These are phyloP conservation scores for Formicarius rufipectus DNA, from an alignment of 2,113 vertebrate genomes.

Conservation along the genomic window DNA sequence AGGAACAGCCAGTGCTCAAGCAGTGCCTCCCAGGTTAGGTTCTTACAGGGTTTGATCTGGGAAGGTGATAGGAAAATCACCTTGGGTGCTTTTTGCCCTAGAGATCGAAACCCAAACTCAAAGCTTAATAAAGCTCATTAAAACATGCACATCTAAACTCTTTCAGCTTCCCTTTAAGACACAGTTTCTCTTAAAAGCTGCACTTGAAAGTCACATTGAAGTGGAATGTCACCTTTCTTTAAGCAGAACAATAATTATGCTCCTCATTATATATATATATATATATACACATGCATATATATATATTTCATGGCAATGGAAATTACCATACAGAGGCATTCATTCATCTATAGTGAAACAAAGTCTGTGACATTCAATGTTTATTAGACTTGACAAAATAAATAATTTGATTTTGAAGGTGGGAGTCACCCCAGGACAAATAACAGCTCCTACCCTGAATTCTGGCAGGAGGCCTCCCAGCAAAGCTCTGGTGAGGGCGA, in stretches of 20 bases:
- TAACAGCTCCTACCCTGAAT: background rate
- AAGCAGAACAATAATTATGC: slow-evolving; percentile 2
- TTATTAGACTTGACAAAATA: slow-evolving; percentile 43
- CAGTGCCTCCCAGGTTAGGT: background rate
- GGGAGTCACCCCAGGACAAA: background rate
- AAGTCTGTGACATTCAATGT: slow-evolving; percentile 7
- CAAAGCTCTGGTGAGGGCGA: rapidly evolving
- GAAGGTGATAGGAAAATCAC: background rate
- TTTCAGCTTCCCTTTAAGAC: slow-evolving; percentile 34
- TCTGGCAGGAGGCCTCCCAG: background rate
- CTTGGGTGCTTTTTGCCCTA: background rate
- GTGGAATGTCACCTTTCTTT: slow-evolving; percentile 48
- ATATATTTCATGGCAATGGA: background rate
- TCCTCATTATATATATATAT: background rate
- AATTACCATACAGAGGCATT: background rate
- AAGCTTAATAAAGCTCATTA: background rate
- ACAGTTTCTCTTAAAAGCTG: background rate
- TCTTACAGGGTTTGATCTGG: background rate
- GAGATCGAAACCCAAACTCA: background rate
- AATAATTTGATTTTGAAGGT: background rate
- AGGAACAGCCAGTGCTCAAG: background rate
- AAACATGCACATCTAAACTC: background rate
- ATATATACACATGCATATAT: background rate
- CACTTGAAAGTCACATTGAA: slow-evolving; percentile 16
- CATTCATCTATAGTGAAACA: slow-evolving; percentile 1